Conservation (phyloP, 2,797 vertebrate genomes). For the Muraenolepis orangiensis region DNA sequence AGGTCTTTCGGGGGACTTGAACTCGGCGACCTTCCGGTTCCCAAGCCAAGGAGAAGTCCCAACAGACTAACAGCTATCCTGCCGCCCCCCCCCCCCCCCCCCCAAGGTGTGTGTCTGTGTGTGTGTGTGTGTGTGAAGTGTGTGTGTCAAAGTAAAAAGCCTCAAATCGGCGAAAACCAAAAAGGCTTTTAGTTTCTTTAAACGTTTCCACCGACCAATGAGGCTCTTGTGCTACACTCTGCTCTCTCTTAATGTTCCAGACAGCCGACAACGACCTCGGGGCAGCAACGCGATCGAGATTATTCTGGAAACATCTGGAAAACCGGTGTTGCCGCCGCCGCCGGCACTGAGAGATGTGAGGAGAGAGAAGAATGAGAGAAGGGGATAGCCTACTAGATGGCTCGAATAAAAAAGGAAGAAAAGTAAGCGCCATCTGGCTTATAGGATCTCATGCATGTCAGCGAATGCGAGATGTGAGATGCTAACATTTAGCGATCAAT, state of each 20-base stretch:
- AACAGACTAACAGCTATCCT: too few species aligned
- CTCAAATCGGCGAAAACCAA: too few species aligned
- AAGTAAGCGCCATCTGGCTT: neutral
- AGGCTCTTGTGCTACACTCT: neutral
- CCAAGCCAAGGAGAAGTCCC: too few species aligned
- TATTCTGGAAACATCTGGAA: slow-evolving; percentile 5
- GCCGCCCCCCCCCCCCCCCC: too few species aligned
- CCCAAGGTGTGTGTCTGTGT: too few species aligned
- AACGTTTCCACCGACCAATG: too few species aligned
- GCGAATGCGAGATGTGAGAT: neutral
- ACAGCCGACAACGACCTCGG: neutral
- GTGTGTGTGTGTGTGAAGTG: too few species aligned
- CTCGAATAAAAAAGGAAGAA: neutral
- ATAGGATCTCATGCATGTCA: neutral
- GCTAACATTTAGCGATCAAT: neutral
- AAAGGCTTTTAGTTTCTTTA: too few species aligned
- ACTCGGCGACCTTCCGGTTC: too few species aligned
- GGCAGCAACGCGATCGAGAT: neutral
- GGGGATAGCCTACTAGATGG: neutral
- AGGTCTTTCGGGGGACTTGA: too few species aligned
- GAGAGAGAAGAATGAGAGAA: neutral
- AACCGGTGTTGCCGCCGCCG: neutral
- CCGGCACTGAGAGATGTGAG: slow-evolving; percentile 1
- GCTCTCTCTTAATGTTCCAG: neutral
- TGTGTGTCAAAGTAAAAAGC: too few species aligned